A percentile compares a stretch with the other conserved stretches of the same genome.
phyloP scores from a whole-genome alignment of 2,113 vertebrate species.

The Chroicocephalus ridibundus region DNA sequence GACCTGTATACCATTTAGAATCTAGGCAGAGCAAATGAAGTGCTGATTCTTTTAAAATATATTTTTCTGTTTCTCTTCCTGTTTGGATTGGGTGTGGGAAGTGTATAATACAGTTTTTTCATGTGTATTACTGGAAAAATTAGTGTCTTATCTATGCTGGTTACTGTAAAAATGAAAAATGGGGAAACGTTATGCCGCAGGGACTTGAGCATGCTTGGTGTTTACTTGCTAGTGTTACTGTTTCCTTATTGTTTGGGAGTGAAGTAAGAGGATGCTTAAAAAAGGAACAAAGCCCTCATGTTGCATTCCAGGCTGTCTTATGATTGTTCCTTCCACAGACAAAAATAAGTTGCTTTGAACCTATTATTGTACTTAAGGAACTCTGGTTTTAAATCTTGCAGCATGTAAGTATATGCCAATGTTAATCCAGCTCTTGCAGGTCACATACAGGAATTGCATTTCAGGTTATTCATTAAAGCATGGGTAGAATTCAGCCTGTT shows the following conservation, averaged over 20 bases:
- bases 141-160: not conserved
- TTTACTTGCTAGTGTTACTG: not conserved
- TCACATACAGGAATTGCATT: not conserved
- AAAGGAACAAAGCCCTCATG: constrained; percentile 25
- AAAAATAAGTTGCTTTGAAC: constrained; percentile 60
- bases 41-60: not conserved
- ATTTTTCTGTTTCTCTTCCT: not conserved
- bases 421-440: not conserved
- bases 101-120: not conserved
- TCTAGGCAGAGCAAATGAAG: not conserved
- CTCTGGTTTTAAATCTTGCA: not conserved
- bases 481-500: not conserved
- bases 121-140: not conserved
- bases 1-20: not conserved
- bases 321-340: constrained; percentile 47
- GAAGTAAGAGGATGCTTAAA: constrained; percentile 38
- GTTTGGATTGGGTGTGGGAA: not conserved
- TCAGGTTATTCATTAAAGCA: not conserved
- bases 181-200: not conserved
- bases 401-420: not conserved
- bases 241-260: constrained; percentile 28
- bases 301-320: constrained; percentile 40
- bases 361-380: constrained; percentile 15
- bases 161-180: not conserved
- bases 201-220: not conserved